Conservation (phyloP, 2,113 vertebrate genomes). For the Neolamprologus tretocephalus region DNA sequence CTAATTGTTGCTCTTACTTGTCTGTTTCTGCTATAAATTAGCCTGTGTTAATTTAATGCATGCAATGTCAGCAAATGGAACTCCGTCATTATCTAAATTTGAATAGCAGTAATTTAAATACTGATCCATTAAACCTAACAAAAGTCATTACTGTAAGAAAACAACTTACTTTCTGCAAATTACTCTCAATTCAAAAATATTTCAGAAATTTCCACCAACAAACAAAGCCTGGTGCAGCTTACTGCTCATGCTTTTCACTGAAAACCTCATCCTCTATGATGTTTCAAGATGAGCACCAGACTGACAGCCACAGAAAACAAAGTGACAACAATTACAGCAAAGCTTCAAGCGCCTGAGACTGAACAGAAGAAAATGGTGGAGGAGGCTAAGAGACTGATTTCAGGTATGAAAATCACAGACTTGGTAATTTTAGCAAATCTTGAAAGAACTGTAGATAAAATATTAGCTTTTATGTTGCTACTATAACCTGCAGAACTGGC, state of each 20-base stretch:
- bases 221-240: background rate
- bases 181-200: background rate
- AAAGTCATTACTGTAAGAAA: background rate
- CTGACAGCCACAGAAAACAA: conserved; percentile 15
- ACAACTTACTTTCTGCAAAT: background rate
- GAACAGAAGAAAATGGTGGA: background rate
- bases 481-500: background rate
- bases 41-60: background rate
- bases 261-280: background rate
- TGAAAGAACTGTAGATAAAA: background rate
- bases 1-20: background rate
- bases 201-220: background rate
- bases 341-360: background rate
- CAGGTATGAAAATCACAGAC: background rate
- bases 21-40: background rate
- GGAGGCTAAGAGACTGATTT: background rate
- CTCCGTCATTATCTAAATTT: background rate
- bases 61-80: background rate
- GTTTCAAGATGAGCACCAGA: conserved; percentile 4
- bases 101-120: background rate
- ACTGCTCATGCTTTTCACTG: background rate
- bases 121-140: background rate
- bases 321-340: conserved; percentile 7
- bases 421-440: background rate
- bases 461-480: background rate